Percentiles rank a stretch among this genome's conserved stretches.
These are phyloP conservation scores for Drosophila tanythrix DNA, from an alignment of 2,888 invertebrate species.

Conservation along the genomic window DNA sequence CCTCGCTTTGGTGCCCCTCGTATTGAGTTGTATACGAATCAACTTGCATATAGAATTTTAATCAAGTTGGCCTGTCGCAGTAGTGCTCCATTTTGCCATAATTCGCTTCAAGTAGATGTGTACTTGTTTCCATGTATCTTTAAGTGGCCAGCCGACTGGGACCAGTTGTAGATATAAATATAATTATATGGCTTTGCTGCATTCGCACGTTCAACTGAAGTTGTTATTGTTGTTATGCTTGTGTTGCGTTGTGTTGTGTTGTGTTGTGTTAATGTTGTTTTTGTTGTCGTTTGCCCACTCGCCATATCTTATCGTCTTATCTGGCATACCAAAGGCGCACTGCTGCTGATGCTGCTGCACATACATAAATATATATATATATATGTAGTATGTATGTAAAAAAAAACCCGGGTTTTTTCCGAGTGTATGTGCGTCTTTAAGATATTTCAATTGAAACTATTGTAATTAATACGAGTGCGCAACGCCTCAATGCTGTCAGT, in stretches of 20 bases:
- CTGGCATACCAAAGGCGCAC: conserved; percentile 62
- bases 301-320: conserved; percentile 73
- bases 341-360: conserved; percentile 33
- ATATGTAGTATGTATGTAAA: conserved; percentile 3
- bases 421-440: conserved; percentile 21
- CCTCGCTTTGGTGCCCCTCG: conserved; percentile 21
- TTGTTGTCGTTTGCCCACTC: conserved; percentile 19
- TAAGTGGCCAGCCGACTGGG: conserved; percentile 40
- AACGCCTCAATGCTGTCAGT: conserved; percentile 32
- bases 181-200: conserved; percentile 36
- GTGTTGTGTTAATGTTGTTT: conserved; percentile 16
- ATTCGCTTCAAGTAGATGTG: neutral
- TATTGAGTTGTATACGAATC: neutral
- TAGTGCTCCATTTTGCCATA: conserved; percentile 6
- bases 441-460: conserved; percentile 68
- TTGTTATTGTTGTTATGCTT: conserved; percentile 13
- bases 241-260: neutral
- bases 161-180: conserved; percentile 29
- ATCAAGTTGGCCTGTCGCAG: conserved; percentile 31
- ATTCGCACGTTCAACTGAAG: conserved; percentile 40
- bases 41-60: conserved; percentile 40
- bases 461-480: conserved; percentile 71
- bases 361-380: neutral
- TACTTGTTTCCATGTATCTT: conserved; percentile 41
- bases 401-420: neutral